phyloP scores from a whole-genome alignment of 1,140 invertebrate species.

The Carposina sasakii region DNA sequence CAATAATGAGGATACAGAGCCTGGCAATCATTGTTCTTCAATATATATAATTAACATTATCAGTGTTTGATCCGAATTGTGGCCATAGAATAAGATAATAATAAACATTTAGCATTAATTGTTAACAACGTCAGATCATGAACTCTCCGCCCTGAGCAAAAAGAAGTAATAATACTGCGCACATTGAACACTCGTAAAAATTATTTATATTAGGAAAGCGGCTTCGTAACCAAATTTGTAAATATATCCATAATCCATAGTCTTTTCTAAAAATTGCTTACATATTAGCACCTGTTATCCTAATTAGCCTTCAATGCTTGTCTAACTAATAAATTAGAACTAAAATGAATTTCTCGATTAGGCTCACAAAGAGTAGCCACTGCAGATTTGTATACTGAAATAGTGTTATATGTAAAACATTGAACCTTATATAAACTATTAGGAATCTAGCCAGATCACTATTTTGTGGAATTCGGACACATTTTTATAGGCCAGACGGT shows the following conservation, averaged over 20 bases:
- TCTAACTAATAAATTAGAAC: constrained; percentile 20
- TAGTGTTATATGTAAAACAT: constrained; percentile 3
- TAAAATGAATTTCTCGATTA: neutral
- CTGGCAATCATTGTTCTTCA: neutral
- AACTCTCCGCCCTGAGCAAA: constrained; percentile 19
- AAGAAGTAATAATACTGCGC: constrained; percentile 16
- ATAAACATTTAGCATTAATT: no score
- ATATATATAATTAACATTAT: no score
- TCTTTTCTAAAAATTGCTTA: constrained; percentile 23
- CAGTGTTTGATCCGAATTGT: no score
- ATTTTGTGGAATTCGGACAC: neutral
- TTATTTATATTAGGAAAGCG: constrained; percentile 11
- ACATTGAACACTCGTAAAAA: constrained; percentile 14
- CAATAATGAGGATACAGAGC: neutral
- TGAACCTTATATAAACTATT: constrained; percentile 1
- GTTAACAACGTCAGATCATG: constrained; percentile 27
- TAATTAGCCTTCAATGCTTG: constrained; percentile 22
- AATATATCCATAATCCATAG: constrained; percentile 26
- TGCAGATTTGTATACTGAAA: constrained; percentile 6
- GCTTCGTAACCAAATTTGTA: neutral
- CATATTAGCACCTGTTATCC: no score
- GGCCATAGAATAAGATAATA: no score
- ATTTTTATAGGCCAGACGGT: neutral
- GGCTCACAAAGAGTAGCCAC: neutral
- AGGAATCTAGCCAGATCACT: constrained; percentile 2